Evolutionary conservation across 2,797 vertebrate genomes (phyloP).

Genomic region (Schizopygopsis pylzovi): DNA sequence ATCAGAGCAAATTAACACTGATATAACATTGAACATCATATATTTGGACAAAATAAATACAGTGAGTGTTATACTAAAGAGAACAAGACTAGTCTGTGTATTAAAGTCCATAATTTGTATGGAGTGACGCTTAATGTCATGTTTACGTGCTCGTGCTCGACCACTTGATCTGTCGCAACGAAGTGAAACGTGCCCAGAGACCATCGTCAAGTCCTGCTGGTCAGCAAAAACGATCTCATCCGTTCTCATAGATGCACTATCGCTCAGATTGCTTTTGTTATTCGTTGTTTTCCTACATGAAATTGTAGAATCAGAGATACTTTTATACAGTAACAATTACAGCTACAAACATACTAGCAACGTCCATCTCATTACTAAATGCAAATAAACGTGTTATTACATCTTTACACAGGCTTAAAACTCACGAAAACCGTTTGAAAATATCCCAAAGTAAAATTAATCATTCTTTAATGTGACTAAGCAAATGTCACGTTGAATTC

Average conservation of each 20-base stretch:
- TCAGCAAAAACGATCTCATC: neutral
- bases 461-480: neutral
- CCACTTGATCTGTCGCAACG: conserved; percentile 21
- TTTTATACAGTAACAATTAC: neutral
- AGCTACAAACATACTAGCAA: neutral
- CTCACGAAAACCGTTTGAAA: neutral
- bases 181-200: conserved; percentile 35
- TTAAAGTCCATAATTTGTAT: neutral
- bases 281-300: neutral
- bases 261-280: neutral
- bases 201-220: neutral
- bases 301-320: neutral
- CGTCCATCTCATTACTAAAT: no score
- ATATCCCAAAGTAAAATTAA: neutral
- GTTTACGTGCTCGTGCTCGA: conserved; percentile 7
- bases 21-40: neutral
- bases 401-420: neutral
- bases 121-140: conserved; percentile 25
- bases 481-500: neutral
- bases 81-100: neutral
- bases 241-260: neutral
- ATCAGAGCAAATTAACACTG: neutral
- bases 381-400: neutral
- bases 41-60: neutral
- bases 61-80: neutral